phyloP scores from a whole-genome alignment of 2,113 vertebrate genomes.

The Falcunculus frontatus region DNA sequence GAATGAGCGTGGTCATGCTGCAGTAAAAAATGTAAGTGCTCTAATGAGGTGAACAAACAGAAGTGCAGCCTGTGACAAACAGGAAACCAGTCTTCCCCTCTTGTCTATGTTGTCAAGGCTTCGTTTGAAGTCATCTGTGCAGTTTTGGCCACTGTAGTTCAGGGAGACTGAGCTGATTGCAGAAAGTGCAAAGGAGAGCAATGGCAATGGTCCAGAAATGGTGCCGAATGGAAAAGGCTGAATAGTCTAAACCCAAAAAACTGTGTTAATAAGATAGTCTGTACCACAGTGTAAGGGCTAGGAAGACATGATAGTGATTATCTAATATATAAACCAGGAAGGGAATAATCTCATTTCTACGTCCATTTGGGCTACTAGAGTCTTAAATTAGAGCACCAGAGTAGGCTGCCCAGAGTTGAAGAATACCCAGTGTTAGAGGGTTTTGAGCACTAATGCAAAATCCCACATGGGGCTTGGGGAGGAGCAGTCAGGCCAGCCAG shows the following conservation, averaged over 20 bases:
- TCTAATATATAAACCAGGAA: background rate
- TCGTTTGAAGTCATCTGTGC: background rate
- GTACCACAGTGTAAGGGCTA: background rate
- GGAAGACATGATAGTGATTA: background rate
- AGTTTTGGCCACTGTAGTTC: background rate
- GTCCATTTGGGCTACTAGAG: background rate
- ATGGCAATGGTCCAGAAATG: background rate
- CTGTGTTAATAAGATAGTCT: background rate
- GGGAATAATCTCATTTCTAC: background rate
- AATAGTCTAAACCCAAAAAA: background rate
- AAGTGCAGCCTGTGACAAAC: constrained; percentile 6
- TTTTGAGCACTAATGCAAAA: background rate
- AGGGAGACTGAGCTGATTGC: background rate
- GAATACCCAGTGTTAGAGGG: background rate
- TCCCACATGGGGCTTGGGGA: background rate
- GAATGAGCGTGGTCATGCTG: background rate
- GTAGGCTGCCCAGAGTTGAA: background rate
- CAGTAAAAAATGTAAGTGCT: constrained; percentile 41
- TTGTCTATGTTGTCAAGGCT: constrained; percentile 6
- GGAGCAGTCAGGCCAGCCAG: background rate
- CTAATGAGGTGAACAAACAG: background rate
- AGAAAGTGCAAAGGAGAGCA: background rate
- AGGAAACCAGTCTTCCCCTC: constrained; percentile 9
- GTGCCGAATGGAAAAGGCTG: background rate
- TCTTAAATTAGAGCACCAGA: background rate